Percentiles rank a stretch among this genome's conserved stretches.
Evolutionary conservation across 2,797 vertebrate genomes (phyloP).

Genomic region (Coregonus ussuriensis): DNA sequence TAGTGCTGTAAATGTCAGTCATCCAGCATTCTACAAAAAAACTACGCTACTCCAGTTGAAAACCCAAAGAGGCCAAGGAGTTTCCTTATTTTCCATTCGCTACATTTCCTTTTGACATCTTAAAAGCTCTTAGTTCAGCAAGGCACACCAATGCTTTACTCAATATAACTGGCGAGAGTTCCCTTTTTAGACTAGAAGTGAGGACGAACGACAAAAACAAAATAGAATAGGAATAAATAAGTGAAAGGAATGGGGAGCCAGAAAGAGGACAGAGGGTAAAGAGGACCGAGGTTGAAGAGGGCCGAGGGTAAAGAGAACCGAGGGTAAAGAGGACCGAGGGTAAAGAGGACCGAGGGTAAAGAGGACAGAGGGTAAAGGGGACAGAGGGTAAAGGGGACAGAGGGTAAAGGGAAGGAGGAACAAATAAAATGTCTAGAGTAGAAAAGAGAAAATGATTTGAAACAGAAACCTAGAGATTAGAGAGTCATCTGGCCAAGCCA

Average conservation of each 20-base stretch:
- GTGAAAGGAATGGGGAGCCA: not conserved
- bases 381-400: no score
- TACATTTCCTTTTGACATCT: slow-evolving; percentile 67
- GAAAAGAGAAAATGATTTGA: slow-evolving; percentile 30
- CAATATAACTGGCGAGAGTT: slow-evolving; percentile 51
- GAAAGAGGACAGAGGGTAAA: not conserved
- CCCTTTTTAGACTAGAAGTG: slow-evolving; percentile 58
- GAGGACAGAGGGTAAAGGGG: no score
- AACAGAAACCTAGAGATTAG: slow-evolving; percentile 30
- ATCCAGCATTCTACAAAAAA: slow-evolving; percentile 34
- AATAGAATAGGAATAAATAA: slow-evolving; percentile 35
- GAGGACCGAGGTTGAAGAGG: no score
- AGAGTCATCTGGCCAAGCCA: slow-evolving; percentile 22
- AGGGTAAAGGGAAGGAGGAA: not conserved
- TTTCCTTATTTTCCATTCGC: slow-evolving; percentile 49
- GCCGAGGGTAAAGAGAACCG: no score
- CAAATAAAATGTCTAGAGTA: not conserved
- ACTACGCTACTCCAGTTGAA: slow-evolving; percentile 56
- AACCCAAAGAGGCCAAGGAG: slow-evolving; percentile 50
- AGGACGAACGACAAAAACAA: slow-evolving; percentile 43
- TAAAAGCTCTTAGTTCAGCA: slow-evolving; percentile 74
- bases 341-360: no score
- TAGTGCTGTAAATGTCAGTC: not conserved
- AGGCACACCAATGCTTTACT: slow-evolving; percentile 62
- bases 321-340: no score